These are phyloP conservation scores for Clamator glandarius DNA, from an alignment of 2,797 vertebrate species.

Conservation along the genomic window DNA sequence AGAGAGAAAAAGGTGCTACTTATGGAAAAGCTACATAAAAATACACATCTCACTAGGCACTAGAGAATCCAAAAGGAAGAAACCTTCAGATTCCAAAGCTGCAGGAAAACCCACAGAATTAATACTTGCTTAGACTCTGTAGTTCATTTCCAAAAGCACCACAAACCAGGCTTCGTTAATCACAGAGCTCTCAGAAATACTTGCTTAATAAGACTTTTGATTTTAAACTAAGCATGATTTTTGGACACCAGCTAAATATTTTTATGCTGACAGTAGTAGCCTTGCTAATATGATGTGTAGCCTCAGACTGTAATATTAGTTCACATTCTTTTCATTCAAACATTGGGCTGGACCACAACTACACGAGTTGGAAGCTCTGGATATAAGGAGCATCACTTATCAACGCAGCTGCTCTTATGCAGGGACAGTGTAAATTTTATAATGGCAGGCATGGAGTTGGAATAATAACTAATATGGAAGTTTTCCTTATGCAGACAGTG, in stretches of 20 bases:
- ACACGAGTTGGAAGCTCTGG: background rate
- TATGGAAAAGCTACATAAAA: background rate
- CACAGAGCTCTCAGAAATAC: background rate
- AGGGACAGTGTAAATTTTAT: background rate
- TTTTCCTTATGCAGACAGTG: background rate
- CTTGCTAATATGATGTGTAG: background rate
- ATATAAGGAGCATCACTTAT: background rate
- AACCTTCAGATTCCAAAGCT: background rate
- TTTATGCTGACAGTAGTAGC: background rate
- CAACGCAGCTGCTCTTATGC: background rate
- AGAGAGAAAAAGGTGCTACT: background rate
- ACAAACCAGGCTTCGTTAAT: background rate
- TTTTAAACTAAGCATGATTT: background rate
- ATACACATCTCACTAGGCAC: background rate
- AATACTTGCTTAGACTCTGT: background rate
- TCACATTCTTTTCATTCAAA: background rate
- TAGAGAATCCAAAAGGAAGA: background rate
- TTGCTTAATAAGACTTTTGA: background rate
- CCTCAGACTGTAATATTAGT: background rate
- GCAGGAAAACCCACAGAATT: background rate
- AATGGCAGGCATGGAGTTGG: background rate
- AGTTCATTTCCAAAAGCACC: background rate
- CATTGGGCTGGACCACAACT: background rate
- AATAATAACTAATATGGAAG: background rate
- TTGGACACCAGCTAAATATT: background rate